These are phyloP conservation scores for Perca schrenkii DNA, from an alignment of 2,113 vertebrate genomes.

Conservation along the genomic window DNA sequence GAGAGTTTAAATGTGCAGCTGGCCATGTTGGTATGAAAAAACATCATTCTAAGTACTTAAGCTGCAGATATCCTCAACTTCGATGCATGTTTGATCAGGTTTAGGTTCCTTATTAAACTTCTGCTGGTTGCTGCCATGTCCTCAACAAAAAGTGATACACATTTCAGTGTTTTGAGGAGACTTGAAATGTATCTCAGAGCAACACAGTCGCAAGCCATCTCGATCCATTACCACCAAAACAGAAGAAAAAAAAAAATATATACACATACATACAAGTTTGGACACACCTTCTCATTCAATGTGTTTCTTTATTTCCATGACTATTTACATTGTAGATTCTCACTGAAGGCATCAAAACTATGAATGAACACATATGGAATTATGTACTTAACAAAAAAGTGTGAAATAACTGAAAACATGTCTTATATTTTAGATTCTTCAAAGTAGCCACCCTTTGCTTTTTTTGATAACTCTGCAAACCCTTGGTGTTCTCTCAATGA, in stretches of 20 bases:
- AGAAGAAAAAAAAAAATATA: neutral
- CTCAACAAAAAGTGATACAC: neutral
- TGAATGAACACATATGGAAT: too few species aligned
- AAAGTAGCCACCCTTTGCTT: too few species aligned
- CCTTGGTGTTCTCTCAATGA: too few species aligned
- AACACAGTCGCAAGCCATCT: neutral
- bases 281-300: too few species aligned
- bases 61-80: constrained; percentile 3
- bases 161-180: neutral
- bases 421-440: too few species aligned
- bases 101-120: constrained; percentile 2
- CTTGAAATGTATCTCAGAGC: constrained; percentile 1
- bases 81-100: constrained; percentile 35
- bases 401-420: too few species aligned
- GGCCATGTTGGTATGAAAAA: neutral
- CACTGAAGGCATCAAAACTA: too few species aligned
- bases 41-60: constrained; percentile 26
- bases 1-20: neutral
- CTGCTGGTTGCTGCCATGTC: neutral
- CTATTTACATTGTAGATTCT: too few species aligned
- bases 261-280: too few species aligned
- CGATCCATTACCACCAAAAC: neutral
- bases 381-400: too few species aligned
- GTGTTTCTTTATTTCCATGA: too few species aligned
- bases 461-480: too few species aligned